These are phyloP conservation scores for Tetramorium bicarinatum DNA, from an alignment of 2,888 invertebrate genomes.

Conservation along the genomic window DNA sequence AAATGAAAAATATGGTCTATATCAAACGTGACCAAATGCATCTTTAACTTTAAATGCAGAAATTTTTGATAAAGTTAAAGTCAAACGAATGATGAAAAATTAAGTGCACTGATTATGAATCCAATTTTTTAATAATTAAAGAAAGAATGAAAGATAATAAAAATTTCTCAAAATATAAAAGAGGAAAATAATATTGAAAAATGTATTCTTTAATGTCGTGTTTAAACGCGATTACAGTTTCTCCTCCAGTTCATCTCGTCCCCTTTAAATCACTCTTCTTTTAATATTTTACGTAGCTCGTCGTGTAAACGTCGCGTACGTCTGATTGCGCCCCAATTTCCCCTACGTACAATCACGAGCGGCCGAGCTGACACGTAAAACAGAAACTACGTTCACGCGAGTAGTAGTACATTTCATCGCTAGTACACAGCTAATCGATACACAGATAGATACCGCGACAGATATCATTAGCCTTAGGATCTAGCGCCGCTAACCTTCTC, in stretches of 20 bases:
- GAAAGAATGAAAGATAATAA: not conserved
- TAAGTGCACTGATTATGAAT: not conserved
- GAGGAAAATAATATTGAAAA: not conserved
- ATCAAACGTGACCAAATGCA: not conserved
- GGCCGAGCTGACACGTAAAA: constrained; percentile 64
- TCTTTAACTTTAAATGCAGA: not conserved
- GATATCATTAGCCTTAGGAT: constrained; percentile 33
- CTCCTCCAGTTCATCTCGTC: not conserved
- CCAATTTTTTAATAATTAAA: not conserved
- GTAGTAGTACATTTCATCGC: constrained; percentile 44
- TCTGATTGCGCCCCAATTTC: constrained; percentile 40
- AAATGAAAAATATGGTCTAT: not conserved
- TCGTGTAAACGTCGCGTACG: constrained; percentile 3
- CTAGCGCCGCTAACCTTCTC: constrained; percentile 63
- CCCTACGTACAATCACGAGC: constrained; percentile 62
- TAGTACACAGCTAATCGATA: constrained; percentile 60
- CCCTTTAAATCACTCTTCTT: constrained; percentile 10
- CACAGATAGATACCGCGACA: constrained; percentile 57
- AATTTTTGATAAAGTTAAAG: not conserved
- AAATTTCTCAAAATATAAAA: not conserved
- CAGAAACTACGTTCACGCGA: constrained; percentile 49
- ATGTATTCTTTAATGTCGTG: not conserved
- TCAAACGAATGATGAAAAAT: not conserved
- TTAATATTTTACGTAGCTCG: not conserved
- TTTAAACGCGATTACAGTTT: not conserved